Evolutionary conservation across 2,888 invertebrate species (phyloP).

Genomic region (Leptopilina myrica): DNA sequence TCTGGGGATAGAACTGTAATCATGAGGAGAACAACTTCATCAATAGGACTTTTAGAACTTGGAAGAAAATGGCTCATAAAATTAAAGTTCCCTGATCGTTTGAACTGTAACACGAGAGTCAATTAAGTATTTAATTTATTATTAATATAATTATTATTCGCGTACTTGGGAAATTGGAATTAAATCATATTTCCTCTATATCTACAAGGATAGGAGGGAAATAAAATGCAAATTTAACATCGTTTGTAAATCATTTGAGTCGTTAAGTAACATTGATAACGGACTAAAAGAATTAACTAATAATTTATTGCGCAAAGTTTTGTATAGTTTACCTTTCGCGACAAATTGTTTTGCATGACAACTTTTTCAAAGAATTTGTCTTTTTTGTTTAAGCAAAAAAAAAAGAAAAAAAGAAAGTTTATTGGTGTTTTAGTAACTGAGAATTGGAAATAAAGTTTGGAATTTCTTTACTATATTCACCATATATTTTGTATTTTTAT

Average conservation of each 20-base stretch:
- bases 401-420: too few species aligned
- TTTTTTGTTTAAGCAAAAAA: too few species aligned
- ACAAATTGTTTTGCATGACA: constrained; percentile 5
- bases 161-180: neutral
- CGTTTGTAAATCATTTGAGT: constrained; percentile 19
- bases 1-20: constrained; percentile 17
- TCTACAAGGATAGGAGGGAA: neutral
- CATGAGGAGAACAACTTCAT: constrained; percentile 26
- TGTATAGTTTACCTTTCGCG: constrained; percentile 5
- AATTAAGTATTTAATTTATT: constrained; percentile 4
- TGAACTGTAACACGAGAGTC: constrained; percentile 1
- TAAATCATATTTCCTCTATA: constrained; percentile 1
- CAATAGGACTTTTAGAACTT: constrained; percentile 23
- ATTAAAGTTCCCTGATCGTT: neutral
- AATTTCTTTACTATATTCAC: too few species aligned
- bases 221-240: constrained; percentile 10
- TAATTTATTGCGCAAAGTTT: constrained; percentile 31
- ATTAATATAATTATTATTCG: constrained; percentile 10
- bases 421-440: too few species aligned
- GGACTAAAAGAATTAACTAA: constrained; percentile 2
- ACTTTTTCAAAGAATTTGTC: neutral
- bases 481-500: too few species aligned
- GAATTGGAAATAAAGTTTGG: neutral
- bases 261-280: constrained; percentile 31
- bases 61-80: constrained; percentile 23